Base-by-base conservation (phyloP, 2,888 invertebrate species). In the Patella caerulea region DNA sequence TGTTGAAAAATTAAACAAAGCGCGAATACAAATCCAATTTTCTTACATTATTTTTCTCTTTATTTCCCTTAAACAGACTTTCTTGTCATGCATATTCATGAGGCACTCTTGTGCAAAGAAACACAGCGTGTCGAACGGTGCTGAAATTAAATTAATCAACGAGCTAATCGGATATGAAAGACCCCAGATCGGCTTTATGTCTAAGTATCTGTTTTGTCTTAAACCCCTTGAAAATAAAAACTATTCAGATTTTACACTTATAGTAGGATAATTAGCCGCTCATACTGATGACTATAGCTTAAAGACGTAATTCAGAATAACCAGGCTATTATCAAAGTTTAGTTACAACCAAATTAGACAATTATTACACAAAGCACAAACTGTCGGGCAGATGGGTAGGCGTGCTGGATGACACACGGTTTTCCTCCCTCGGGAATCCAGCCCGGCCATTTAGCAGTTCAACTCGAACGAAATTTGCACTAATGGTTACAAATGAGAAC, bases 401-500 rank as follows among this genome's bases (percentile, higher is more conserved):
- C 19, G 19, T 65, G 65, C 65, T 65, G 65, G 24, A 65, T 24
- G 24, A 19, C 19, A 24, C 65, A 65, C 19, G 24, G 19, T 65
- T 5, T 12, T 24, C 19, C 5, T 65, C 65, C 24, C 65, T 65
- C 65, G 65, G 65, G 65, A 65, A 19, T 65, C 24, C 65, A 12
- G 24, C 19, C 19, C 65, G 24, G 65, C 65, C 65, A 65, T 65
- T 65, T 65, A 65, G 24, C 65, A 65, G 65, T 65, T 65, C 65
- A 65, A 65, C 65, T 65, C 19, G 19, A 24, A 65, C 65, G 24
- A 24, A 65, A 65, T 24, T 65, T 65, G 65, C 19, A 19, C 65
- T 65, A 65, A 65, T 65, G 65, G 24, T 65, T 65, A 65, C 65
- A 65, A 65, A 65, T 65, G 65, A 65, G 65, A 65, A 65, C 19